Percentiles rank a stretch among this genome's conserved stretches.
Conservation (phyloP, 2,888 invertebrate species). For the Zele albiditarsus region DNA sequence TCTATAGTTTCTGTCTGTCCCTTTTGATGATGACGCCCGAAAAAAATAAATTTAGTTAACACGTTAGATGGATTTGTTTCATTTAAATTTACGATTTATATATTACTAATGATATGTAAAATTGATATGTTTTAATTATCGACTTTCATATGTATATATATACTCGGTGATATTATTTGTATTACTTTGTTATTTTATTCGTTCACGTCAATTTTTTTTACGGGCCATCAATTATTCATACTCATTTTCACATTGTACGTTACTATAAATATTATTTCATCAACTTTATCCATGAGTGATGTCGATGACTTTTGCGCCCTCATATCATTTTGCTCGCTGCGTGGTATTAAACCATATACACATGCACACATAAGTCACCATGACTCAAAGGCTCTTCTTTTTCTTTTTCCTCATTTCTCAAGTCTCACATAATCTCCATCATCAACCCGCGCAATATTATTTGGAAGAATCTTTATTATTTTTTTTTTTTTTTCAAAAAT, state of each 20-base stretch:
- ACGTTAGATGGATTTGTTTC: neutral
- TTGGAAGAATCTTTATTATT: no score
- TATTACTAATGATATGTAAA: conserved; percentile 26
- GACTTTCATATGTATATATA: neutral
- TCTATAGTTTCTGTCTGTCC: neutral
- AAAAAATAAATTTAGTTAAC: conserved; percentile 9
- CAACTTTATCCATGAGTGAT: conserved; percentile 1
- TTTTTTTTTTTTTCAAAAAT: no score
- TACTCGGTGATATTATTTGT: neutral
- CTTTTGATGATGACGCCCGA: conserved; percentile 12
- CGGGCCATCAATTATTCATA: neutral
- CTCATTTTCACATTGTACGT: neutral
- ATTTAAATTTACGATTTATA: neutral
- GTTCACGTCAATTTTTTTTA: neutral
- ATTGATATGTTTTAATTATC: conserved; percentile 2
- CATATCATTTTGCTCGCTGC: conserved; percentile 15
- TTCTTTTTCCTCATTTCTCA: neutral
- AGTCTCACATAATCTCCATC: no score
- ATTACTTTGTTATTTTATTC: neutral
- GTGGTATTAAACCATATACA: no score
- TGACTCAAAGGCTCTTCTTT: neutral
- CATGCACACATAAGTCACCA: neutral
- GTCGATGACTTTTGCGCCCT: conserved; percentile 8
- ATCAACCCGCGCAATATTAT: no score
- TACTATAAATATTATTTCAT: neutral